Evolutionary conservation across 2,113 vertebrate species (phyloP).

Genomic region (Leucosticte australis): DNA sequence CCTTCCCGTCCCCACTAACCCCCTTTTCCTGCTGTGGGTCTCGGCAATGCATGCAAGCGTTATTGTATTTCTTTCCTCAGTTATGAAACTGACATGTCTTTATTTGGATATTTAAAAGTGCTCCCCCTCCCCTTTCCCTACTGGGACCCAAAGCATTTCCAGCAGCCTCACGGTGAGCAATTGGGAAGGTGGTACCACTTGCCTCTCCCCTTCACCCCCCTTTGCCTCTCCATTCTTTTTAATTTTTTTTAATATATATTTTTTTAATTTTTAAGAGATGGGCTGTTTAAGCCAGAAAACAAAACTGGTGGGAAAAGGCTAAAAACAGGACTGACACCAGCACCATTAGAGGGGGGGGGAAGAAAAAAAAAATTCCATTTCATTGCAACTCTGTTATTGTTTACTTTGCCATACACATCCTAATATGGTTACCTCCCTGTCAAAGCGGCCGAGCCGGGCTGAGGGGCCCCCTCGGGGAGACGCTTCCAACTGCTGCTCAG

Average conservation of each 20-base stretch:
- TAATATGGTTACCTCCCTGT: conserved; percentile 96
- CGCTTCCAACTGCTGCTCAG: conserved; percentile 84
- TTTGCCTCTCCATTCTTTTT: background rate
- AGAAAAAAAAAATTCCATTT: conserved; percentile 88
- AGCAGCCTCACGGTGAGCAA: conserved; percentile 60
- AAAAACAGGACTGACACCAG: conserved; percentile 86
- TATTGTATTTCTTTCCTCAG: background rate
- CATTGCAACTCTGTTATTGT: conserved; percentile 98
- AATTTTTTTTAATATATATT: background rate
- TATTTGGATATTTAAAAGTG: conserved; percentile 64
- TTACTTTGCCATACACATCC: conserved; percentile 94
- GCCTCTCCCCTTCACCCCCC: background rate
- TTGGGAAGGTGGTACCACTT: conserved; percentile 72
- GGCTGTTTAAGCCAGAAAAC: conserved; percentile 71
- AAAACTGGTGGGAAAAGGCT: conserved; percentile 72
- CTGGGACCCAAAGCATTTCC: conserved; percentile 60
- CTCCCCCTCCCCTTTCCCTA: conserved; percentile 18
- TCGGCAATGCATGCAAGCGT: background rate
- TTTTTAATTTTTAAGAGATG: background rate
- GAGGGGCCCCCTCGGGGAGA: conserved; percentile 85
- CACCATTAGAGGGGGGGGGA: conserved; percentile 76
- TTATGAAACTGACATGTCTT: conserved; percentile 56
- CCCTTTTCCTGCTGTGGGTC: background rate
- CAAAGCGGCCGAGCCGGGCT: conserved; percentile 76
- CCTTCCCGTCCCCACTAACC: background rate